Percentiles rank a stretch among this genome's conserved stretches.
phyloP scores from a whole-genome alignment of 2,113 vertebrate genomes.

The Cinclus mexicanus region DNA sequence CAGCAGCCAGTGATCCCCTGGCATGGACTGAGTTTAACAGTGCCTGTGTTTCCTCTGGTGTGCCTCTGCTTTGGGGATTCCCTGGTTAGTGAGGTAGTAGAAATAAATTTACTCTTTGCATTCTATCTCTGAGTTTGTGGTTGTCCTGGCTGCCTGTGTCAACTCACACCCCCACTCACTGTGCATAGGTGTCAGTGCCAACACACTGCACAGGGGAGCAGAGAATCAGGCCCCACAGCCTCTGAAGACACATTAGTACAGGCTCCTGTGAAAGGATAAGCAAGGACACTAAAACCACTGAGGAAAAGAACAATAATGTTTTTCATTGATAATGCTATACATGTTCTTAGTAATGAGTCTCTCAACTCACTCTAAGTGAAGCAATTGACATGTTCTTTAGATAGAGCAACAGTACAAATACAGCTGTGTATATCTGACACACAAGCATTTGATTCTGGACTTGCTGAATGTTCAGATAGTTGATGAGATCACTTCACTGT shows the following conservation, averaged over 20 bases:
- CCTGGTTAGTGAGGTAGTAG: rapidly evolving
- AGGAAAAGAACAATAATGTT: conserved; percentile 63
- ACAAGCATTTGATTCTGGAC: conserved; percentile 62
- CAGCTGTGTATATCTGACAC: conserved; percentile 70
- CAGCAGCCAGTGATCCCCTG: neutral
- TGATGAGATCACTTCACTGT: conserved; percentile 54
- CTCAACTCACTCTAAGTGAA: conserved; percentile 61
- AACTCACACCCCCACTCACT: neutral
- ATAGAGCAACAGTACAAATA: conserved; percentile 70
- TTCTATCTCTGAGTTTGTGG: neutral
- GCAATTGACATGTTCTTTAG: conserved; percentile 66
- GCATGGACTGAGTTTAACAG: neutral
- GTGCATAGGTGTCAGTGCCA: conserved; percentile 18
- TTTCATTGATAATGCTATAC: conserved; percentile 69
- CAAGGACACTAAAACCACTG: conserved; percentile 41
- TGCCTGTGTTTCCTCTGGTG: neutral
- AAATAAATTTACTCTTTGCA: neutral
- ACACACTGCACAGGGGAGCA: neutral
- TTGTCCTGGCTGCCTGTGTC: neutral
- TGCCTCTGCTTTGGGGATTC: neutral
- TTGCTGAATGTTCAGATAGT: conserved; percentile 66
- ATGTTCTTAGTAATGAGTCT: conserved; percentile 67
- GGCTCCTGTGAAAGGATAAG: conserved; percentile 21
- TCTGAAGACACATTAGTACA: neutral
- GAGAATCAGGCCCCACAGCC: neutral